phyloP scores from a whole-genome alignment of 2,888 invertebrate genomes.

The Pristionchus arcanus region DNA sequence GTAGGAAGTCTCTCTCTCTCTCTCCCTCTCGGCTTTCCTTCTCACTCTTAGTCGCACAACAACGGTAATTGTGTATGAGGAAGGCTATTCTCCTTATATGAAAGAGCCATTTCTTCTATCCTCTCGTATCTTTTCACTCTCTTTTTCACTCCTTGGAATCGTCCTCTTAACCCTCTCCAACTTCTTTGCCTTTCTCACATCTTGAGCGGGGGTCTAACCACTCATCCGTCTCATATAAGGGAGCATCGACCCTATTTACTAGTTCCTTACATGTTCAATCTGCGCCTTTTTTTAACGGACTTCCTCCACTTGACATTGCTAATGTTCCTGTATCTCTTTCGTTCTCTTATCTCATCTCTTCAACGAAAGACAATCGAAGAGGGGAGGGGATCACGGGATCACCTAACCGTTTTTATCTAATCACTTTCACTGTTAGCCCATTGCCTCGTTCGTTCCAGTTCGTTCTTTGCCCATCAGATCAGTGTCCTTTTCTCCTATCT shows the following conservation, averaged over 20 bases:
- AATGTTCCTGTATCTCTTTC: background rate
- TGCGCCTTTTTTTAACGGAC: background rate
- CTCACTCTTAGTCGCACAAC: conserved; percentile 14
- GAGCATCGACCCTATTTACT: conserved; percentile 50
- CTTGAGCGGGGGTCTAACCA: conserved; percentile 28
- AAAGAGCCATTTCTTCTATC: conserved; percentile 4
- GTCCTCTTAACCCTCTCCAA: conserved; percentile 9
- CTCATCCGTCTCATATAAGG: conserved; percentile 47
- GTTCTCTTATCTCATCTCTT: background rate
- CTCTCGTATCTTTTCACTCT: conserved; percentile 37
- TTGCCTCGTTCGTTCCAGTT: background rate
- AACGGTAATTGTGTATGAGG: conserved; percentile 41
- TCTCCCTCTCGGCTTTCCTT: background rate
- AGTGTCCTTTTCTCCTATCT: conserved; percentile 9
- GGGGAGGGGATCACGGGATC: background rate
- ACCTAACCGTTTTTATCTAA: conserved; percentile 35
- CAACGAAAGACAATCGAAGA: background rate
- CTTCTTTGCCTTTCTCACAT: conserved; percentile 31
- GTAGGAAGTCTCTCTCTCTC: background rate
- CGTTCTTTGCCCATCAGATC: conserved; percentile 45
- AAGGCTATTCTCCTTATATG: conserved; percentile 14
- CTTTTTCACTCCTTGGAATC: background rate
- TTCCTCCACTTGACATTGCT: background rate
- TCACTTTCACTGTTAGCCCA: background rate
- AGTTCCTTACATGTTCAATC: background rate